These are phyloP conservation scores for Cryptotis parvus DNA, from an alignment of 2,113 vertebrate genomes.

Conservation along the genomic window DNA sequence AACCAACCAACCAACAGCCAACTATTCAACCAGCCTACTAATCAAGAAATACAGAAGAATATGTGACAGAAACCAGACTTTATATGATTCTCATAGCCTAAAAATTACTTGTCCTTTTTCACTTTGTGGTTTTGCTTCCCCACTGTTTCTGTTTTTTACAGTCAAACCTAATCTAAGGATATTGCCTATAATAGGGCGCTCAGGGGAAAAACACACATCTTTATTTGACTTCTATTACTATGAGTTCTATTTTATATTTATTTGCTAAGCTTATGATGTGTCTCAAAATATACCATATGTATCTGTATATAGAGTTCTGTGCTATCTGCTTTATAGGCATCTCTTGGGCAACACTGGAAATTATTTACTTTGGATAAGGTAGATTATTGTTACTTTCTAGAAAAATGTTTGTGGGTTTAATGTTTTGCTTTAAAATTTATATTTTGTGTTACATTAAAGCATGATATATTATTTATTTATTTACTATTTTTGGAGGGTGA, in stretches of 20 bases:
- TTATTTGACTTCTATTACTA: not conserved
- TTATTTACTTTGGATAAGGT: not conserved
- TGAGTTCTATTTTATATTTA: not conserved
- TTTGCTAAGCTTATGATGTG: not conserved
- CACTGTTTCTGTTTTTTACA: not conserved
- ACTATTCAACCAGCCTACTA: not conserved
- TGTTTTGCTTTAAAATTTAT: not conserved
- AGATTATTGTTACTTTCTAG: not conserved
- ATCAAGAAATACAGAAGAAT: conserved; percentile 48
- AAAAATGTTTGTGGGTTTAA: conserved; percentile 47
- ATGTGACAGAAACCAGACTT: not conserved
- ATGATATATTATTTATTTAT: conserved; percentile 38
- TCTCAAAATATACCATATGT: not conserved
- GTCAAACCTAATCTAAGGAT: not conserved
- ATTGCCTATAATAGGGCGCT: not conserved
- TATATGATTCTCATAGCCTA: conserved; percentile 35
- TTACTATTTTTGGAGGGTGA: too few species aligned
- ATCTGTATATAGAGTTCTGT: not conserved
- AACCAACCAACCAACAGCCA: conserved; percentile 4
- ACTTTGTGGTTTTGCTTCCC: not conserved
- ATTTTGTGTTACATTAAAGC: not conserved
- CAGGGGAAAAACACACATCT: not conserved
- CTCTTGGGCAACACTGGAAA: not conserved
- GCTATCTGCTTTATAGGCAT: not conserved
- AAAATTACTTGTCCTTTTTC: conserved; percentile 9